phyloP scores from a whole-genome alignment of 2,888 invertebrate genomes.

The Lamproptera curius region DNA sequence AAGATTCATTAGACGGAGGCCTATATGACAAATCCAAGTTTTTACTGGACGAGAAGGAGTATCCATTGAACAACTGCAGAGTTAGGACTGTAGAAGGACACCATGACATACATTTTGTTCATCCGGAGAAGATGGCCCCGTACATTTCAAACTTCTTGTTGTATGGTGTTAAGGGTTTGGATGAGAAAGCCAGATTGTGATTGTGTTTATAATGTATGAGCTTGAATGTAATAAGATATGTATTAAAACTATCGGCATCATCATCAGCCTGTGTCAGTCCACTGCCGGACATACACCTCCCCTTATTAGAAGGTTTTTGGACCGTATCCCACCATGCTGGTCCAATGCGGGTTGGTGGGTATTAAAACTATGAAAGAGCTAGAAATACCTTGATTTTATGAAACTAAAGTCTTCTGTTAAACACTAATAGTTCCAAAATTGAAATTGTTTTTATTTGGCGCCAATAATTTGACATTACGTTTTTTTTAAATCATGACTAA shows the following conservation, averaged over 20 bases:
- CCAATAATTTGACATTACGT: too few species aligned
- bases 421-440: background rate
- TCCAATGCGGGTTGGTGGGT: too few species aligned
- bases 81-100: conserved; percentile 62
- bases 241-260: background rate
- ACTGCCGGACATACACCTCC: too few species aligned
- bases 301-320: too few species aligned
- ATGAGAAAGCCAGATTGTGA: conserved; percentile 45
- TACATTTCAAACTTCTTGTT: conserved; percentile 56
- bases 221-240: too few species aligned
- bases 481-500: too few species aligned
- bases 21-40: conserved; percentile 39
- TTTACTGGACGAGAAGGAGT: conserved; percentile 42
- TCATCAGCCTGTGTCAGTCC: too few species aligned
- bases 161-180: conserved; percentile 42
- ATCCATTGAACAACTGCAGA: conserved; percentile 39
- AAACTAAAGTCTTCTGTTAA: background rate
- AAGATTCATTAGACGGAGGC: conserved; percentile 35
- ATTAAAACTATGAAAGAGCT: background rate
- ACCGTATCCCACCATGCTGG: too few species aligned
- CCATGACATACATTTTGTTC: conserved; percentile 79
- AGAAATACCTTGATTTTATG: background rate
- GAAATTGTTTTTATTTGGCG: background rate
- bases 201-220: too few species aligned
- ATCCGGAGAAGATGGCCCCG: conserved; percentile 71